These are phyloP conservation scores for Prolemur simus DNA, from an alignment of 2,113 vertebrate genomes.

Conservation along the genomic window DNA sequence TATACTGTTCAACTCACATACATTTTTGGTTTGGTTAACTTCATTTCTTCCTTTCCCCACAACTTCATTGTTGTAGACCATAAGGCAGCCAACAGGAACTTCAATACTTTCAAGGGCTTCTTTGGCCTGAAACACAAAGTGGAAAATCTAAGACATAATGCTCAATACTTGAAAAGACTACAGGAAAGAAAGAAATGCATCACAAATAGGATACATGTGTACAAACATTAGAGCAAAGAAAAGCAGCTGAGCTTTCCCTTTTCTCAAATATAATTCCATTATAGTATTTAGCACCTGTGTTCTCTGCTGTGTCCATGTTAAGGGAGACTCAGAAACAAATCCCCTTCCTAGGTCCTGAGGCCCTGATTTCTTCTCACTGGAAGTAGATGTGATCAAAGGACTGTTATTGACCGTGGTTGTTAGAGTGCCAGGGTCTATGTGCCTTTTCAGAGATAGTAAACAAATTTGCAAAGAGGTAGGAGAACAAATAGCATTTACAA, in stretches of 20 bases:
- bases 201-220: fast-evolving
- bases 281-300: background rate
- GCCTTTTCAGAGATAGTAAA: background rate
- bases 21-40: conserved; percentile 96
- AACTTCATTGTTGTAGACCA: conserved; percentile 89
- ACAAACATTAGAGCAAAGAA: background rate
- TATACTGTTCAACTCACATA: conserved; percentile 77
- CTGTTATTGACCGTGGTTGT: background rate
- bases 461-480: background rate
- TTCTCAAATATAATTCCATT: background rate
- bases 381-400: background rate
- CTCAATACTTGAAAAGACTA: background rate
- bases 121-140: conserved; percentile 85
- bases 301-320: background rate
- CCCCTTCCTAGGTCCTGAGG: background rate
- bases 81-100: conserved; percentile 96
- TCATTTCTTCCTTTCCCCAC: conserved; percentile 93
- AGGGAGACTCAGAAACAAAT: background rate
- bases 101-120: conserved; percentile 92
- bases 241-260: background rate
- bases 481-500: background rate
- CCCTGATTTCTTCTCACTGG: background rate
- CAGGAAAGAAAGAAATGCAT: background rate
- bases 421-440: background rate
- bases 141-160: background rate